Evolutionary conservation across 2,113 vertebrate species (phyloP), one percentile per base, ranked within the genome.

Genomic region (Pterocles orientalis): DNA sequence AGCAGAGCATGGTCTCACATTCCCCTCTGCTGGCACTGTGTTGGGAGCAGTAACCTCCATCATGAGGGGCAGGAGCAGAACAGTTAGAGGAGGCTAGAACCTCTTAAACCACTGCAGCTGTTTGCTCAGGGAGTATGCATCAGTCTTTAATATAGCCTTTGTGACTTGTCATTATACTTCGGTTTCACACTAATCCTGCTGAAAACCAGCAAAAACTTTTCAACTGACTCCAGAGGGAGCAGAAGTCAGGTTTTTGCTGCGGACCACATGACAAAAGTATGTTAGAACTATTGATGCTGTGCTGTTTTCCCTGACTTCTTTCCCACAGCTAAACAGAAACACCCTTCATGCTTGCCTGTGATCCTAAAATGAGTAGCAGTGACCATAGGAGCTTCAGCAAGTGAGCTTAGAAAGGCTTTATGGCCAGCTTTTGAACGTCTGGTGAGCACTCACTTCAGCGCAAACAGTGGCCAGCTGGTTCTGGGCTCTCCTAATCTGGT

Each of bases 401-500:
- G 92, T 6, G 73, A 87, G 50, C 69, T 88, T 76, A 89, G 88
- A 26, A 82, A 82, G 62, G 93, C 36, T 95, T 97, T 86, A 80
- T 10, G 82, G 62, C 41, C 85, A 93, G 95, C 62, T 92, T 92
- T 92, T 78, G 84, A 82, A 84, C 0, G 47, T 75, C n/a, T 94
- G 10, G 29, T 61, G 71, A 66, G 43, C 56, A 5, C 29, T 58
- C 48, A 33, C 45, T 64, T 61, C 64, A 89, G 51, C 21, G 9
- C 1, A 5, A 93, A 29, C 14, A 91, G 78, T 82, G 69, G 60
- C 86, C 88, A 73, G 92, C 82, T 97, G 94, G 89, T 93, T 93
- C 92, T 96, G 94, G 80, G 56, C 93, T 24, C 69, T 47, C 89
- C 87, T 82, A 87, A 71, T 91, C 88, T 75, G 82, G 56, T 66